Evolutionary conservation across 2,797 vertebrate species (phyloP), one percentile per base, ranked within the genome.

Genomic region (Esox lucius): DNA sequence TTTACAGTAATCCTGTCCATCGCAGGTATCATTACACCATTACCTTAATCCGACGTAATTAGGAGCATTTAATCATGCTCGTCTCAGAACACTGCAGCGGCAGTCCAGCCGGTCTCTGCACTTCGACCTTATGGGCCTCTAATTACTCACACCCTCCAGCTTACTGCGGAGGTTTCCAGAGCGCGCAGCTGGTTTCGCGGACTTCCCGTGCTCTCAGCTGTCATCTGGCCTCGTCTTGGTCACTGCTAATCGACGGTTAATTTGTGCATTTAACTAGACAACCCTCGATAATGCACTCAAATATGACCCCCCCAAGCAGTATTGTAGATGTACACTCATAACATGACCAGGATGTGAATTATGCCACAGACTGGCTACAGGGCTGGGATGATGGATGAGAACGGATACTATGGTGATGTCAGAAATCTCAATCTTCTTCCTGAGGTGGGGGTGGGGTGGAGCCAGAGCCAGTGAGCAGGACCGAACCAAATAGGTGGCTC

Each of bases 131-230:
- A 0, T 26, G 72, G 74, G 85, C 78, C 79, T 72, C 19, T 31
- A 48, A 28, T 48, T 31, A 89, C 24, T 28, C 89, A 91, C 85
- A 86, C 85, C 86, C 90, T 91, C 83, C 85, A 19, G 70, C 81
- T 79, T 76, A 74, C 85, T 77, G 83, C 83, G 76, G 84, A 79
- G 61, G 80, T 77, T 78, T 88, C 87, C 89, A 81, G 86, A 85
- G 87, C 82, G 86, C 82, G 69, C 81, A 74, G 84, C 80, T 81
- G 80, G 78, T 78, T 73, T 85, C 68, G 77, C 76, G 80, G 79
- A 71, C 75, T 68, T 69, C 69, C 80, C 82, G 65, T 84, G 81
- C 85, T 87, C 85, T 87, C 78, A 78, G 56, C 22, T 26, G 71
- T 70, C 73, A 59, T 17, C 51, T 61, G 56, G 80, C 83, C 79